phyloP scores from a whole-genome alignment of 2,113 vertebrate species.

The Fregata magnificens region DNA sequence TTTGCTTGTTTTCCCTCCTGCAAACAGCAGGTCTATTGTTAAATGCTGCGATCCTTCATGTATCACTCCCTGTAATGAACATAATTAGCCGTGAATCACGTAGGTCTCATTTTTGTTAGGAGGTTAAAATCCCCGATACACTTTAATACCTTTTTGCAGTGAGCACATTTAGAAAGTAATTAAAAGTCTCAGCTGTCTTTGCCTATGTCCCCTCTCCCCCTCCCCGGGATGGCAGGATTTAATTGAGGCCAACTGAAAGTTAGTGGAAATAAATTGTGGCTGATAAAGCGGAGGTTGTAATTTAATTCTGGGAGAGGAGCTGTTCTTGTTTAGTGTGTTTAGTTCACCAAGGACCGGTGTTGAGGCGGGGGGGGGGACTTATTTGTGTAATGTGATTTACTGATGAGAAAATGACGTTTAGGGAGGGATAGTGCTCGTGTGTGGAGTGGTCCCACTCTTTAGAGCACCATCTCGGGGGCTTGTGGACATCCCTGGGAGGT shows the following conservation, averaged over 20 bases:
- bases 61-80: slow-evolving; percentile 15
- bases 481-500: accelerated
- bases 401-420: neutral
- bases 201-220: neutral
- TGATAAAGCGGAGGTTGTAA: neutral
- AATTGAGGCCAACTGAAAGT: slow-evolving; percentile 67
- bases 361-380: neutral
- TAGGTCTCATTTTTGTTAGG: slow-evolving; percentile 31
- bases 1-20: neutral
- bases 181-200: slow-evolving; percentile 43
- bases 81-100: slow-evolving; percentile 39
- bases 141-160: slow-evolving; percentile 53
- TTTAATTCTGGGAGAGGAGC: neutral
- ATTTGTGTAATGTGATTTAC: neutral
- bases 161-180: slow-evolving; percentile 67
- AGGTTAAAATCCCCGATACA: slow-evolving; percentile 54
- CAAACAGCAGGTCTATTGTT: neutral
- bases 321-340: neutral
- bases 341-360: neutral
- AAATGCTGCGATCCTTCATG: neutral
- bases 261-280: slow-evolving; percentile 37
- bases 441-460: accelerated
- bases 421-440: neutral
- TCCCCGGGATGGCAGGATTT: slow-evolving; percentile 6
- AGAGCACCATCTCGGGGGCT: neutral